Base-by-base conservation (phyloP, 2,888 invertebrate genomes). In the Ophraella communa region DNA sequence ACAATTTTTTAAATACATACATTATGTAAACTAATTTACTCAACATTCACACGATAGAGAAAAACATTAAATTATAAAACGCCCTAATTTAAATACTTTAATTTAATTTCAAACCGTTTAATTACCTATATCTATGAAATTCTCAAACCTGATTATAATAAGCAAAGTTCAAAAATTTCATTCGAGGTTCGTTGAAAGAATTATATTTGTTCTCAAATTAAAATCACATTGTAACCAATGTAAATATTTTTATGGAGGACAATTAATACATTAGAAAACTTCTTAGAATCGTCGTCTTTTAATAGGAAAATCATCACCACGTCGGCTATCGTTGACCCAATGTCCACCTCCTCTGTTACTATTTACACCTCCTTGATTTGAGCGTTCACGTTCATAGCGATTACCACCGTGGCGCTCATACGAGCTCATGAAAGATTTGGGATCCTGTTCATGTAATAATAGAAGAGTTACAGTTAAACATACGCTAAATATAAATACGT, bases 291-390 rank as follows among this genome's bases (percentile, higher is more conserved):
- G 73, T 35, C 77, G 77, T 56, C 77, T 73, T 74, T 77, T 77
- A 73, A 65, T 73, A 64, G 74, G 73, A 69, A 73, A 76, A 69
- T 76, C 75, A 55, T 77, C 77, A 67, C 73, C 75, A 68, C 76
- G 74, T 21, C 76, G 73, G 69, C 74, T 75, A 75, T 76, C 76
- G 75, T 68, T 76, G 73, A 77, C 76, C 77, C 77, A 77, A 72
- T 76, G 77, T 66, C 76, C 76, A 67, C 76, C 75, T 66, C 77
- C 67, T 65, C 70, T 64, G 52, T 70, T 65, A 33, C 67, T 70
- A 56, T 63, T 39, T 39, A 39, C 59, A 53, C 52, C 62, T 58
- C 62, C 67, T 52, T 66, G 66, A 65, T 66, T 62, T 60, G 67
- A 64, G 65, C 72, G 71, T 45, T 67, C 71, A 61, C 71, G 67